Percentiles rank a stretch among this genome's conserved stretches.
phyloP scores from a whole-genome alignment of 2,797 vertebrate species.

The Ataeniobius toweri region DNA sequence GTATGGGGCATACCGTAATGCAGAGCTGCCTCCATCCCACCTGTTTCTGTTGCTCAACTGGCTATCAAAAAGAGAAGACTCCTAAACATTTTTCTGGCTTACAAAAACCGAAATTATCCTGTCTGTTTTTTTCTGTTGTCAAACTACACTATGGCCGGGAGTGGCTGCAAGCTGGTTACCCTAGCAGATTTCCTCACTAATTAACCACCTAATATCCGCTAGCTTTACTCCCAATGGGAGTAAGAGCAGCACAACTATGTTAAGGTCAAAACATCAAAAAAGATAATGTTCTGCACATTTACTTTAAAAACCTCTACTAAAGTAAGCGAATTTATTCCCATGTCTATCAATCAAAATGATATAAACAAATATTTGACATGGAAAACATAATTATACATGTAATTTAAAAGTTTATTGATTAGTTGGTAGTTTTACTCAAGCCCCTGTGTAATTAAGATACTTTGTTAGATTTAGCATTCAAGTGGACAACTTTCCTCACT shows the following conservation, averaged over 20 bases:
- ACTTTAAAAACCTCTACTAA: background rate
- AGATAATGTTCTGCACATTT: background rate
- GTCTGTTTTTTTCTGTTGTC: too few relatives aligned
- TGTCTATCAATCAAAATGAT: background rate
- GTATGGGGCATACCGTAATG: background rate
- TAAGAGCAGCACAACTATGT: background rate
- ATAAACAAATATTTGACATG: background rate
- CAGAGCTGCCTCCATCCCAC: background rate
- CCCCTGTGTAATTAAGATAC: constrained; percentile 60
- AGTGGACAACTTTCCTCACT: constrained; percentile 63
- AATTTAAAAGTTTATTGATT: background rate
- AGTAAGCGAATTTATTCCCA: background rate
- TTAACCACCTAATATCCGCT: constrained; percentile 1
- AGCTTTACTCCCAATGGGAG: background rate
- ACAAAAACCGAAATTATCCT: too few relatives aligned
- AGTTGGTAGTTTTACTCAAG: background rate
- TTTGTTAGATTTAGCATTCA: constrained; percentile 61
- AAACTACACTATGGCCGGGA: background rate
- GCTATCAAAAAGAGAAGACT: background rate
- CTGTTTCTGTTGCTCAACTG: background rate
- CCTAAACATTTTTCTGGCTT: background rate
- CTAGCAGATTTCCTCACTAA: background rate
- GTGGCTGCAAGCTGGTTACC: background rate
- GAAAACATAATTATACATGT: background rate
- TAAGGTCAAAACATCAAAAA: background rate